phyloP scores from a whole-genome alignment of 2,797 vertebrate genomes.

The Cygnus olor region DNA sequence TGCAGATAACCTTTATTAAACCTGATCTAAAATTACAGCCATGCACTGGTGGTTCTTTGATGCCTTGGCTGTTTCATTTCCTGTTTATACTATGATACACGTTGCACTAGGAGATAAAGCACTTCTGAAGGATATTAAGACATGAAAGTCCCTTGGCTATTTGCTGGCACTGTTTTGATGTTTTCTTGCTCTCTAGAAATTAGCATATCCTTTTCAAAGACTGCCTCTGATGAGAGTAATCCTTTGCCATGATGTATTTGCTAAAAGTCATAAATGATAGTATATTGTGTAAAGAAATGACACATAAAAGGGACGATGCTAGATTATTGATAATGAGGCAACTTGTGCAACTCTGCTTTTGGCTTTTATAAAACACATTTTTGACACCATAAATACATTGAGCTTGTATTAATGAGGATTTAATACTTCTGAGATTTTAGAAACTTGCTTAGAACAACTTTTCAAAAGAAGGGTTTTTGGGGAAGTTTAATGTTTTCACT shows the following conservation, averaged over 20 bases:
- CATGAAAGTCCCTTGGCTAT: conserved; percentile 96
- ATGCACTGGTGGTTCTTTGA: conserved; percentile 87
- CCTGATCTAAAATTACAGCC: conserved; percentile 92
- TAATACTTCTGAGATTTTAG: conserved; percentile 76
- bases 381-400: conserved; percentile 81
- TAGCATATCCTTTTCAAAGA: conserved; percentile 96
- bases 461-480: conserved; percentile 65
- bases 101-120: conserved; percentile 94
- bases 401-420: conserved; percentile 82
- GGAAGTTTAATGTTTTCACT: conserved; percentile 66
- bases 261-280: conserved; percentile 93
- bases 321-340: conserved; percentile 90
- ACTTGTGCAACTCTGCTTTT: conserved; percentile 82
- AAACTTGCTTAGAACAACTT: conserved; percentile 74
- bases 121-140: conserved; percentile 94
- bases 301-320: conserved; percentile 91
- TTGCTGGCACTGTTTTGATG: conserved; percentile 97
- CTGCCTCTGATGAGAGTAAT: conserved; percentile 89
- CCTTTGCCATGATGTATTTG: conserved; percentile 89
- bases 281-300: conserved; percentile 88
- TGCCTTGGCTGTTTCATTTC: conserved; percentile 87
- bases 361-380: conserved; percentile 80
- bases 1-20: conserved; percentile 96
- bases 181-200: conserved; percentile 96
- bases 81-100: conserved; percentile 91